Base-by-base conservation (phyloP, 2,797 vertebrate species). In the Parauchenoglanis ngamensis region DNA sequence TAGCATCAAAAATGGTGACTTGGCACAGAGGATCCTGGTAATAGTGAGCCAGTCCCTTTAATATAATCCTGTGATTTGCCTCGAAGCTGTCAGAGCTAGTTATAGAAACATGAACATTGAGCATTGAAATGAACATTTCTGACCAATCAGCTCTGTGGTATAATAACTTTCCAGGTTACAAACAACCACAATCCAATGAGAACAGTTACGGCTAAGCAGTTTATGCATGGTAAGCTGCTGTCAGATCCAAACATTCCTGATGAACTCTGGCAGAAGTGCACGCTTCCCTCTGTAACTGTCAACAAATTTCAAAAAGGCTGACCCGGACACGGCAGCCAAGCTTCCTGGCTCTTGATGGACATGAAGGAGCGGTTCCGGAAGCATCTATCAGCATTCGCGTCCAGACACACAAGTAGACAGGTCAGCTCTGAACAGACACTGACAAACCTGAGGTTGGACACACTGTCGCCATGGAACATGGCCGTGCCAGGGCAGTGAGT, bases 251-350 rank as follows among this genome's bases (percentile, higher is more conserved):
- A 94, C 93, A 92, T 87, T 88, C 75, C 0, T 95, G 94, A 96
- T 95, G 90, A 91, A 92, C 92, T 92, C 92, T 94, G 95, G 93
- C 95, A 95, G 91, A 94, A 95, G 93, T 94, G 95, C 95, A 94
- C 95, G 95, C 94, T 93, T 95, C 94, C 95, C 95, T 94, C 94
- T 94, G 95, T 94, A 95, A 93, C 95, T 95, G 95, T 96, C 96
- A 96, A 95, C 95, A 94, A 90, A 95, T 94, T 94, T 95, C 94
- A 94, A 92, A 92, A 93, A 92, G 94, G 94, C 92, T 88, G 91
- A 92, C 93, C 92, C 93, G 93, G 94, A 94, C 88, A 90, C 90
- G 94, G 93, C 93, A 91, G 89, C 93, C 89, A 93, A 87, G 93
- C 92, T 88, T 87, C 80, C 88, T 61, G 84, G 80, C 88, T 88